Evolutionary conservation across 2,797 vertebrate genomes (phyloP), one percentile per base, ranked within the genome.

Genomic region (Bradypodion ventrale): DNA sequence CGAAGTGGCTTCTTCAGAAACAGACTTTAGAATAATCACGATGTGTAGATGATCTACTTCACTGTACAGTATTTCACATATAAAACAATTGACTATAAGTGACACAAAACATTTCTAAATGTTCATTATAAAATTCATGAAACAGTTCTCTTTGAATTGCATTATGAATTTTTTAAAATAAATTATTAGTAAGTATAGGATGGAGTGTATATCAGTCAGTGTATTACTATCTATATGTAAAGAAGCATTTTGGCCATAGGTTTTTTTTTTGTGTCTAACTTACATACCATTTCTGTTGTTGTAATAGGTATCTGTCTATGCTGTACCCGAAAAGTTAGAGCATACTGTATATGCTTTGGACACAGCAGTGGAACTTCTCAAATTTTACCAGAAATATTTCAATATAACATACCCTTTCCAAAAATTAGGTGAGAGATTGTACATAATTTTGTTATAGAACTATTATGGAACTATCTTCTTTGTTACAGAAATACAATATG

Each of bases 301-400:
- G 73, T 66, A 60, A 27, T 85, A 99, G 98, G 96, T 99, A 60
- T 98, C 98, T n/a, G 95, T 98, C 70, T 98, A 98, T 94, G 95
- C 97, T 52, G 80, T 98, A 75, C 97, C 97, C n/a, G 96, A 97
- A 91, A 98, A 99, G 93, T 93, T 95, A 89, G 95, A 93, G 72
- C 97, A 99, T 88, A 95, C 94, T 40, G 85, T 83, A 0, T 97
- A 97, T 84, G 98, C 98, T 23, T 90, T 99, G 90, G 94, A 97
- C 4, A 94, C 96, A 56, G 87, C 96, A 49, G 90, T 96, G 85
- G 96, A 96, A 83, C 94, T 99, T 88, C 95, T 99, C 90, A 85
- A 97, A 29, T 99, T 97, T 96, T 99, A 97, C 95, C 96, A 98
- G 87, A 68, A 78, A 0, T 98, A 97, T 92, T 99, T 99, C 94